A percentile compares a stretch with the other conserved stretches of the same genome.
These are phyloP conservation scores for Bombus soroeensis DNA, from an alignment of 1,140 invertebrate genomes.

Conservation along the genomic window DNA sequence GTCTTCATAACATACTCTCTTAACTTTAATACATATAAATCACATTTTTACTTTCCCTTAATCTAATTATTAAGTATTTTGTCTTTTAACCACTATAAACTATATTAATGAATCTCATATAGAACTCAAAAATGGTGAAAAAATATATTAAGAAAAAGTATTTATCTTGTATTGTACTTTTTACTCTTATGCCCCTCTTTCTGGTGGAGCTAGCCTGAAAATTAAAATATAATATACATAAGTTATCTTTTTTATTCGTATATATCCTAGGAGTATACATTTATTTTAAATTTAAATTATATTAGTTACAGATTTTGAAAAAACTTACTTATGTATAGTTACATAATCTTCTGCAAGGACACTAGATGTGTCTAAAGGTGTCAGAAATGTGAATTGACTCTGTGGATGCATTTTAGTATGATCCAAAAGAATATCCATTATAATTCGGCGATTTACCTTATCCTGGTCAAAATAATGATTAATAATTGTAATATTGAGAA, in stretches of 20 bases:
- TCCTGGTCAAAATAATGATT: slow-evolving; percentile 83
- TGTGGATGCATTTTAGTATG: slow-evolving; percentile 85
- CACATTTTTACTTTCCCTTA: neutral
- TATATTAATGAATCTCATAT: neutral
- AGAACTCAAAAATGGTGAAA: neutral
- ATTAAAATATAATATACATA: slow-evolving; percentile 37
- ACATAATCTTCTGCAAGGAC: slow-evolving; percentile 81
- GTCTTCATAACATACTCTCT: neutral
- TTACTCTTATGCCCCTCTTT: slow-evolving; percentile 47
- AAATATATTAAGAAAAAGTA: neutral
- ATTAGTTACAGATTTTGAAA: neutral
- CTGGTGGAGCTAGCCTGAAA: slow-evolving; percentile 68
- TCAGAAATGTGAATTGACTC: slow-evolving; percentile 90
- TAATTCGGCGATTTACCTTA: slow-evolving; percentile 87
- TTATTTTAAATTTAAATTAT: slow-evolving; percentile 8
- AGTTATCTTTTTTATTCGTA: neutral
- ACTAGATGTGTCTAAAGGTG: slow-evolving; percentile 88
- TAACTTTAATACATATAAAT: neutral
- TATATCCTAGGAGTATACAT: neutral
- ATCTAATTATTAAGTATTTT: neutral
- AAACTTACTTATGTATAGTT: slow-evolving; percentile 83
- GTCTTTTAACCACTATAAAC: neutral
- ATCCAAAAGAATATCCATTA: slow-evolving; percentile 87
- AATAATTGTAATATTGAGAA: neutral
- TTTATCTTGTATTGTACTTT: neutral